phyloP scores from a whole-genome alignment of 2,113 vertebrate species.

The Cyprinodon tularosa region DNA sequence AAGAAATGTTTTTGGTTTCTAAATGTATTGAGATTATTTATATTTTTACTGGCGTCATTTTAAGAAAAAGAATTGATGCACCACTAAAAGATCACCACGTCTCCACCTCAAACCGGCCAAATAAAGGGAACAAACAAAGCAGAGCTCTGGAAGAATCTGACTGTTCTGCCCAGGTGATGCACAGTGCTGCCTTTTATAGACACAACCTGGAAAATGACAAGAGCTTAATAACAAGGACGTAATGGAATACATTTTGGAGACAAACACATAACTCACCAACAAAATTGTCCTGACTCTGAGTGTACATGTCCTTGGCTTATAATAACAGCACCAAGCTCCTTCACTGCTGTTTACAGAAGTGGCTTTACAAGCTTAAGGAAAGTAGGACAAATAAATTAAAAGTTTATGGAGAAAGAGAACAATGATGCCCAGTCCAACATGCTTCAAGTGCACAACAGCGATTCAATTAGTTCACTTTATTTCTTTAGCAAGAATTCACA shows the following conservation, averaged over 20 bases:
- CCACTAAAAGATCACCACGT: background rate
- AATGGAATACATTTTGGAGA: background rate
- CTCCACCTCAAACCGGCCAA: no score
- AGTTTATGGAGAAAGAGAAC: background rate
- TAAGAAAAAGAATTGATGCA: background rate
- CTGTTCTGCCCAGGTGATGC: background rate
- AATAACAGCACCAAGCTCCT: background rate
- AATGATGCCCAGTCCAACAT: background rate
- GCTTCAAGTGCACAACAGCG: no score
- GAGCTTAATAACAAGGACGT: constrained; percentile 7
- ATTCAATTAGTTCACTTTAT: no score
- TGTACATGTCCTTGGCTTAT: background rate
- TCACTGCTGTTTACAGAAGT: background rate
- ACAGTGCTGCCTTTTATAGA: constrained; percentile 23
- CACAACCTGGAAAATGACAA: constrained; percentile 6
- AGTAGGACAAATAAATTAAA: background rate
- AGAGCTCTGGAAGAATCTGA: background rate
- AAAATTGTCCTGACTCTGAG: background rate
- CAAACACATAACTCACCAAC: background rate
- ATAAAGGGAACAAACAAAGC: background rate
- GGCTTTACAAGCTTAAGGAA: background rate
- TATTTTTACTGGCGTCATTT: background rate
- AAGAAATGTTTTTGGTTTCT: background rate
- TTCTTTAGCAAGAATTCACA: no score
- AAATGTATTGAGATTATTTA: background rate